phyloP scores from a whole-genome alignment of 2,888 invertebrate species.

The Nemotelus pantherinus region DNA sequence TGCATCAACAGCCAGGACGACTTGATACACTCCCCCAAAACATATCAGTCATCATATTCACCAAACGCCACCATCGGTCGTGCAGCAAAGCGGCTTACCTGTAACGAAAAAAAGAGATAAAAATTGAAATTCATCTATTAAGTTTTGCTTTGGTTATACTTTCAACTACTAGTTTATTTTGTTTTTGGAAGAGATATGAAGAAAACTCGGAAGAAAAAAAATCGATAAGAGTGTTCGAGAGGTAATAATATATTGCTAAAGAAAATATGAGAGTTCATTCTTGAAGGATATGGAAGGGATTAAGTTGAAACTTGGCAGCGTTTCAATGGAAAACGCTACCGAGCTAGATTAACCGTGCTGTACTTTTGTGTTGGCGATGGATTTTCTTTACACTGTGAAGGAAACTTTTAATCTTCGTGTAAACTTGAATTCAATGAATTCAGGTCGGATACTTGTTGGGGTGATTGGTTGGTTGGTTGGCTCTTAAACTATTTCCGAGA shows the following conservation, averaged over 20 bases:
- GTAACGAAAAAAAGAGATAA: constrained; percentile 35
- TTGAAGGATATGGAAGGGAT: neutral
- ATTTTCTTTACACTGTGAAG: neutral
- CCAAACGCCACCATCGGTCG: no score
- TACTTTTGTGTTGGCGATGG: no score
- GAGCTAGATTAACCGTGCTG: no score
- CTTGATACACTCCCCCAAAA: no score
- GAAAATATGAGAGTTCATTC: neutral
- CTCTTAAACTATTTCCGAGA: neutral
- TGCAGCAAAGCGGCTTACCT: constrained; percentile 36
- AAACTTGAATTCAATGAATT: neutral
- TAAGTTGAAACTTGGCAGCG: neutral
- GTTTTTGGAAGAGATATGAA: neutral
- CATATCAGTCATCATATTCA: no score
- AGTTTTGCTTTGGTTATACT: constrained; percentile 15
- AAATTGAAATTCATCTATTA: constrained; percentile 27
- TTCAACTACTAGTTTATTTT: neutral
- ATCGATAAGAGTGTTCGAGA: neutral
- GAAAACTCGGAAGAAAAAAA: neutral
- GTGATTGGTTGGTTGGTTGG: constrained; percentile 11
- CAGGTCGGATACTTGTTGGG: neutral
- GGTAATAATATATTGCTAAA: neutral
- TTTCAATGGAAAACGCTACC: neutral
- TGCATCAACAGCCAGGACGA: no score
- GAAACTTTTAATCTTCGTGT: constrained; percentile 24